Conservation (phyloP, 1,140 invertebrate species). For the Drosophila orosa region DNA sequence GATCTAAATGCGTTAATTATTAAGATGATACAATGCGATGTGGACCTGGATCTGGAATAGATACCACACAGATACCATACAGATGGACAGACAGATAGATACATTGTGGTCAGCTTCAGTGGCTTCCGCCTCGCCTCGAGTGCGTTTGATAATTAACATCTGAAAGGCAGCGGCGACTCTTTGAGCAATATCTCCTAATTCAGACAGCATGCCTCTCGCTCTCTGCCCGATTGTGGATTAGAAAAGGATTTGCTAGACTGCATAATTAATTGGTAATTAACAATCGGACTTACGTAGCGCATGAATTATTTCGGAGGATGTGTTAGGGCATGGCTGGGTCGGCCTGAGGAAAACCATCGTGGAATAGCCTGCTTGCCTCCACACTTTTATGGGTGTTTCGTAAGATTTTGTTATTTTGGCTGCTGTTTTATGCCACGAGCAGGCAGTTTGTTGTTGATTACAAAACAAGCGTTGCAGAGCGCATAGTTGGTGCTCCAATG, state of each 20-base stretch:
- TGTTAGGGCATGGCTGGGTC: slow-evolving; percentile 17
- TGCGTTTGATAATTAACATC: slow-evolving; percentile 65
- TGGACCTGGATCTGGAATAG: slow-evolving; percentile 18
- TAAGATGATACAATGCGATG: slow-evolving; percentile 50
- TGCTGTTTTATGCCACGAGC: slow-evolving; percentile 63
- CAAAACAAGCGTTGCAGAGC: slow-evolving; percentile 67
- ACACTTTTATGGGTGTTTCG: slow-evolving; percentile 46
- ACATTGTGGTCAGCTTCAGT: slow-evolving; percentile 57
- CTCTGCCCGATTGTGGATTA: not conserved
- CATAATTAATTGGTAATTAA: slow-evolving; percentile 1
- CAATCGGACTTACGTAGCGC: not conserved
- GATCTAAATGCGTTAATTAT: slow-evolving; percentile 73
- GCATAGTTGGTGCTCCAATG: slow-evolving; percentile 41
- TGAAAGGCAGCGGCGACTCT: slow-evolving; percentile 24
- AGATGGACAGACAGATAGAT: slow-evolving; percentile 21
- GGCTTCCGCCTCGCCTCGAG: slow-evolving; percentile 48
- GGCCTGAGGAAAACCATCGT: not conserved
- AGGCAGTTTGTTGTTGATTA: slow-evolving; percentile 65
- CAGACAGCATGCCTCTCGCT: not conserved
- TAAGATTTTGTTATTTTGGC: slow-evolving; percentile 40
- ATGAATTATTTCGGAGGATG: not conserved
- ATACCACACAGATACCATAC: slow-evolving; percentile 13
- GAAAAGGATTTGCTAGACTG: not conserved
- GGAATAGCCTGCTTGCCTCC: slow-evolving; percentile 13
- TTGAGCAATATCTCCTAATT: slow-evolving; percentile 34